Conservation (phyloP, 2,888 invertebrate genomes). For the Clivina fossor region DNA sequence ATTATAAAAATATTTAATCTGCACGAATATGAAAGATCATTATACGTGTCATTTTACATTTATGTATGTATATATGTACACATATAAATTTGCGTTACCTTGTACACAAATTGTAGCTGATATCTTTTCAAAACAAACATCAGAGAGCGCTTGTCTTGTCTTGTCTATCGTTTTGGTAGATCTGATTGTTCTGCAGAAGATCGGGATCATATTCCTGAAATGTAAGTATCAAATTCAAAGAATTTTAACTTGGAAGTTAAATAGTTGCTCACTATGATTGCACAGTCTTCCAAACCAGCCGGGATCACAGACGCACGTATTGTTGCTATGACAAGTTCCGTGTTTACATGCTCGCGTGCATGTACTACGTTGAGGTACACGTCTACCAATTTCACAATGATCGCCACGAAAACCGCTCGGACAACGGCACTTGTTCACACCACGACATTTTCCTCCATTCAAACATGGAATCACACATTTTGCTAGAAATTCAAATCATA, state of each 20-base stretch:
- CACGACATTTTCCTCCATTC: slow-evolving; percentile 87
- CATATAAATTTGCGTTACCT: slow-evolving; percentile 23
- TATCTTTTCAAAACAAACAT: slow-evolving; percentile 19
- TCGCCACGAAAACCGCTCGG: slow-evolving; percentile 81
- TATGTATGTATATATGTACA: slow-evolving; percentile 24
- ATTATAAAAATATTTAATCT: slow-evolving; percentile 29
- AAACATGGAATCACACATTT: slow-evolving; percentile 77
- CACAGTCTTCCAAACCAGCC: slow-evolving; percentile 83
- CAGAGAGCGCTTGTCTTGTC: too few relatives aligned
- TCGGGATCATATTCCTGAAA: slow-evolving; percentile 29
- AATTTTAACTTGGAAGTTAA: neutral
- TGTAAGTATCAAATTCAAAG: slow-evolving; percentile 28
- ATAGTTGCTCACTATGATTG: slow-evolving; percentile 66
- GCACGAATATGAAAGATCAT: slow-evolving; percentile 14
- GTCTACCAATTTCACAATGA: slow-evolving; percentile 87
- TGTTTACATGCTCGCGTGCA: slow-evolving; percentile 77
- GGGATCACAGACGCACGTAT: slow-evolving; percentile 75
- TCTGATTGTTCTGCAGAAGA: slow-evolving; percentile 22
- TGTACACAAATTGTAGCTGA: slow-evolving; percentile 15
- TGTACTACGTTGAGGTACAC: slow-evolving; percentile 66
- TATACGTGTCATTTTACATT: slow-evolving; percentile 21
- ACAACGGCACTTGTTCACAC: slow-evolving; percentile 88
- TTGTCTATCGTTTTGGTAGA: slow-evolving; percentile 25
- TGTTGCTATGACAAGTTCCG: slow-evolving; percentile 71
- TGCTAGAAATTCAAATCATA: slow-evolving; percentile 47